Evolutionary conservation across 2,888 invertebrate species (phyloP), one percentile per base, ranked within the genome.

Genomic region (Priocnemis perturbator): DNA sequence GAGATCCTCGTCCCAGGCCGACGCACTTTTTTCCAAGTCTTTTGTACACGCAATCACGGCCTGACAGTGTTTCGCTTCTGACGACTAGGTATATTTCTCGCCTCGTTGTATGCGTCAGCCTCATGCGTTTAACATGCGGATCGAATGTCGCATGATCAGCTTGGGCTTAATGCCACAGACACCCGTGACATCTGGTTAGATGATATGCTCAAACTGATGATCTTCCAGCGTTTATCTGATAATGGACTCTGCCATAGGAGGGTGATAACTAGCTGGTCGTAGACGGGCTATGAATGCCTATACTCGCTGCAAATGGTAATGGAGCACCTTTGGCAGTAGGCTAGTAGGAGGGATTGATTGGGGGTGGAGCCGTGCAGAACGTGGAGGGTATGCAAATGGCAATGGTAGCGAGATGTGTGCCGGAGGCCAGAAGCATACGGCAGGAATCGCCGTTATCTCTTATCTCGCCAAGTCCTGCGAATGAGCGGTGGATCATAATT

Each of bases 361-460:
- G 52, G 11, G 48, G 23, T 55, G 17, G 56, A 23, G 37, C 56
- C 23, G 55, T 26, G 56, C 60, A 69, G 56, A 64, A 19, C 37
- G 45, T 3, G 53, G 50, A 67, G 14, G 53, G n/a, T 20, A 63
- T 56, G 63, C 50, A 56, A 63, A 56, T 57, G 48, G 15, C 44
- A 60, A 30, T 55, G 60, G 2, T 5, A 21, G 26, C 30, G 19
- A 47, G 19, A 50, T 26, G 26, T 58, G 52, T 45, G 61, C 63
- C 63, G 63, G 48, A 56, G 48, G 58, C 45, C 37, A 48, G 44
- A 30, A 65, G 61, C 60, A 52, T 57, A 68, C 58, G 55, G 23
- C 60, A 56, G 48, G n/a, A 59, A 23, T 23, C 19, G 59, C 48
- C 52, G 62, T 73, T 67, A 74, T 57, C 63, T 59, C 73, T 64